A percentile compares a stretch with the other conserved stretches of the same genome.
Conservation (phyloP, 2,888 invertebrate species). For the Opisthograptis luteolata region DNA sequence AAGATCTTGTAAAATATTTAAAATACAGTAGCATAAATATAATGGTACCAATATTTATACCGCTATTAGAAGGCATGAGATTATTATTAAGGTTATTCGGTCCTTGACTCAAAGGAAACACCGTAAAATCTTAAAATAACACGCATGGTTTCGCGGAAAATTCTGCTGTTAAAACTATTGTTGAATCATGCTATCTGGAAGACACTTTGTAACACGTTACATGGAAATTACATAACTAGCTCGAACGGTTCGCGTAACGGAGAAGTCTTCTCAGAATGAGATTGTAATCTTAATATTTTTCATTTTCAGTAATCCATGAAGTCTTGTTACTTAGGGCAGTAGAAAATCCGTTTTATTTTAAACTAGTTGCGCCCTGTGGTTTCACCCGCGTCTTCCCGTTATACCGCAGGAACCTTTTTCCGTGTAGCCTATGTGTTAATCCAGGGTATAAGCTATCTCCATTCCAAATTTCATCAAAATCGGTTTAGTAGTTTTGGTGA, state of each 20-base stretch:
- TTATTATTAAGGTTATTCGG: neutral
- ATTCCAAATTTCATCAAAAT: too few relatives aligned
- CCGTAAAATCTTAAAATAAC: constrained; percentile 40
- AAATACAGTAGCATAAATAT: neutral
- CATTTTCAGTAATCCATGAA: too few relatives aligned
- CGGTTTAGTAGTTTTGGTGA: too few relatives aligned
- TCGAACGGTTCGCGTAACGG: constrained; percentile 9
- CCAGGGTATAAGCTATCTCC: too few relatives aligned
- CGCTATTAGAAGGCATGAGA: neutral
- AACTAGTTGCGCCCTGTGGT: too few relatives aligned
- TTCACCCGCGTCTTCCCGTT: too few relatives aligned
- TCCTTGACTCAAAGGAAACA: constrained; percentile 45
- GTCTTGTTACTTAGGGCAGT: too few relatives aligned
- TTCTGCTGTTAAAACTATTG: constrained; percentile 30
- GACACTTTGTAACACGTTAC: constrained; percentile 1
- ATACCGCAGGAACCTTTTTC: too few relatives aligned
- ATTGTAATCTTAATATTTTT: constrained; percentile 4
- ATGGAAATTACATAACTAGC: constrained; percentile 7
- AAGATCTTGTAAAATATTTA: neutral
- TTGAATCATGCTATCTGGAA: constrained; percentile 28
- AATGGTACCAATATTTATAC: too few relatives aligned
- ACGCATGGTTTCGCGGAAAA: constrained; percentile 42
- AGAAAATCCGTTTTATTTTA: too few relatives aligned
- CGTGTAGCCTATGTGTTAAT: too few relatives aligned
- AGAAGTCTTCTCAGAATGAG: constrained; percentile 8